phyloP scores from a whole-genome alignment of 30 jellyfish, hydroid and myxozoan species.

The Hydra vulgaris region DNA sequence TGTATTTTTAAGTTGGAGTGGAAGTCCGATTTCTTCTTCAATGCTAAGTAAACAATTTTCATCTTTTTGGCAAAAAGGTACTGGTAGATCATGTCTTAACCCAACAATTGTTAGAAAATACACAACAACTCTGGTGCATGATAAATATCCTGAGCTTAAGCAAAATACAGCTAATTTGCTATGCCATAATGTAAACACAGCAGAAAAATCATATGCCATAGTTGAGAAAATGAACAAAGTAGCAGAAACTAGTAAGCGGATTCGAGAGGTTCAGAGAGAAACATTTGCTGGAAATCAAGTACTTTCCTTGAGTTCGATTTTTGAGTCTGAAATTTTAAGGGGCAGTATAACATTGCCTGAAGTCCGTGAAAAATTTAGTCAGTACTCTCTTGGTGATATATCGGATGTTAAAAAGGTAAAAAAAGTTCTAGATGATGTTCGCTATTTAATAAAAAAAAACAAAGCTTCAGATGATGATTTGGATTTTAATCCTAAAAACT shows the following conservation, averaged over 20 bases:
- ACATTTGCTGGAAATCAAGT: neutral
- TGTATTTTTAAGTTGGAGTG: conserved; percentile 19
- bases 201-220: conserved; percentile 11
- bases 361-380: neutral
- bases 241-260: conserved; percentile 2
- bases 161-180: conserved; percentile 8
- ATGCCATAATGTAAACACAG: conserved; percentile 11
- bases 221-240: conserved; percentile 5
- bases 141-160: conserved; percentile 9
- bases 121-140: conserved; percentile 23
- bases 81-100: conserved; percentile 7
- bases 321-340: neutral
- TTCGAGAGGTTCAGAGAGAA: conserved; percentile 10
- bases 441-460: conserved; percentile 7
- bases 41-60: conserved; percentile 9
- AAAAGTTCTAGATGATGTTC: conserved; percentile 15
- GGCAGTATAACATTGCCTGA: neutral
- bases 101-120: conserved; percentile 18
- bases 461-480: neutral
- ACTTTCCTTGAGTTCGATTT: neutral
- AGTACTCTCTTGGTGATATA: neutral
- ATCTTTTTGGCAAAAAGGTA: conserved; percentile 4
- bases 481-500: neutral
- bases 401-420: neutral
- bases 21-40: conserved; percentile 2